A percentile compares a stretch with the other conserved stretches of the same genome.
These are phyloP conservation scores for Hydrolagus colliei DNA, from an alignment of 2,797 vertebrate species.

Conservation along the genomic window DNA sequence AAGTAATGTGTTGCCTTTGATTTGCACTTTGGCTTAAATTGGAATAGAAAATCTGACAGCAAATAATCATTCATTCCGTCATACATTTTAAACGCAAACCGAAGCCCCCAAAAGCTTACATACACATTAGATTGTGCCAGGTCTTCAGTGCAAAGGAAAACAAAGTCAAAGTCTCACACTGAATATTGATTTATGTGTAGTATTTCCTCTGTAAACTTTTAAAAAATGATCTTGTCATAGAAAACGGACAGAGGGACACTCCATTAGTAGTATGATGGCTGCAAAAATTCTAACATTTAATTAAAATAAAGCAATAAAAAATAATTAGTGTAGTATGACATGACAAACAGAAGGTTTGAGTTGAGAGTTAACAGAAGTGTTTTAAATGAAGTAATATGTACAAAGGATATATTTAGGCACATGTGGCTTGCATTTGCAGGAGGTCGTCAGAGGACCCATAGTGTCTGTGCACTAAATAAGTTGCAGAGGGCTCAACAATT, in stretches of 20 bases:
- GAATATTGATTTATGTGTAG: constrained; percentile 35
- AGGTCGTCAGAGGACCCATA: constrained; percentile 64
- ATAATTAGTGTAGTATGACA: constrained; percentile 62
- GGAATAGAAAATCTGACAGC: background rate
- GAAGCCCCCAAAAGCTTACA: background rate
- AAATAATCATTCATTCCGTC: background rate
- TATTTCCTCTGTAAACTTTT: constrained; percentile 46
- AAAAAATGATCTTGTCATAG: constrained; percentile 55
- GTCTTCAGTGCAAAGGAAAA: background rate
- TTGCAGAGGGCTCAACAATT: constrained; percentile 76
- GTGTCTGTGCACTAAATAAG: constrained; percentile 74
- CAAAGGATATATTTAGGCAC: constrained; percentile 56
- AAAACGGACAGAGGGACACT: constrained; percentile 59
- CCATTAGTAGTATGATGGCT: constrained; percentile 58
- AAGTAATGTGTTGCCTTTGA: background rate
- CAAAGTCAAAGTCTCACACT: background rate
- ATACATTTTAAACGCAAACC: background rate
- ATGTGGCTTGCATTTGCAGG: constrained; percentile 81
- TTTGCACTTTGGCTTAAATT: background rate
- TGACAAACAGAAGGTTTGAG: constrained; percentile 53
- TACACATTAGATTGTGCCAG: background rate
- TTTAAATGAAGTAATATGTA: constrained; percentile 61
- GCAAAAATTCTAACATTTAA: constrained; percentile 55
- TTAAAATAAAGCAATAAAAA: constrained; percentile 61
- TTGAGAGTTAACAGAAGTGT: constrained; percentile 56